A percentile compares a stretch with the other conserved stretches of the same genome.
Evolutionary conservation across 2,797 vertebrate species (phyloP).

Genomic region (Enteromius mattozi): DNA sequence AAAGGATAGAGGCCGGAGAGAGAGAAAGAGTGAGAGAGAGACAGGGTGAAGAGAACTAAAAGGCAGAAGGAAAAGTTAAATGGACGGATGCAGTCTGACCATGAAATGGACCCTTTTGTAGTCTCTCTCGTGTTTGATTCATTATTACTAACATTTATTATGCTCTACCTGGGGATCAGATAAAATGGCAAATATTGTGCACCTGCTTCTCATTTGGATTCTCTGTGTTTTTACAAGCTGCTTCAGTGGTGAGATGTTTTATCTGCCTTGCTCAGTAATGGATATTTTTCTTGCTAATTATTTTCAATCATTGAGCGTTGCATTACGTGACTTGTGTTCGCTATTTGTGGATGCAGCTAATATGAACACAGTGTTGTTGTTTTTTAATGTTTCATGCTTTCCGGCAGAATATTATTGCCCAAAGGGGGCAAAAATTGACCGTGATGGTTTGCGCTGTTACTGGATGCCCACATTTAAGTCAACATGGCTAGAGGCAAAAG

Average conservation of each 20-base stretch:
- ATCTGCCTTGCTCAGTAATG: conserved; percentile 14
- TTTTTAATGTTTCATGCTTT: conserved; percentile 16
- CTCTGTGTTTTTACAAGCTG: conserved; percentile 39
- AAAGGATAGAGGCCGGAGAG: conserved; percentile 20
- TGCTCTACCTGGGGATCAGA: conserved; percentile 6
- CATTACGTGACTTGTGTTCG: neutral
- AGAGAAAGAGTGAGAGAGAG: conserved; percentile 19
- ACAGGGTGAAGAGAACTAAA: neutral
- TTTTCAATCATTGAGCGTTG: neutral
- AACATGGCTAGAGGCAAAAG: conserved; percentile 69
- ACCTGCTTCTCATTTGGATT: conserved; percentile 56
- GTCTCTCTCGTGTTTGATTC: conserved; percentile 14
- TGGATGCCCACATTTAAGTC: conserved; percentile 72
- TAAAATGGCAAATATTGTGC: conserved; percentile 52
- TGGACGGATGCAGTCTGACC: conserved; percentile 1
- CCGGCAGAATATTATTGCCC: conserved; percentile 73
- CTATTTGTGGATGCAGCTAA: neutral
- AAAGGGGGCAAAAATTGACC: conserved; percentile 69
- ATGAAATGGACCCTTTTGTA: conserved; percentile 29
- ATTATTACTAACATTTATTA: neutral
- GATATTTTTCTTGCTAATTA: conserved; percentile 20
- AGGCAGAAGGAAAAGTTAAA: neutral
- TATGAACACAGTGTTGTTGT: neutral
- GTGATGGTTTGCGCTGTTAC: conserved; percentile 72
- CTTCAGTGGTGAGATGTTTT: conserved; percentile 56